Base-by-base conservation (phyloP, 2,888 invertebrate species). In the Morpho helenor region DNA sequence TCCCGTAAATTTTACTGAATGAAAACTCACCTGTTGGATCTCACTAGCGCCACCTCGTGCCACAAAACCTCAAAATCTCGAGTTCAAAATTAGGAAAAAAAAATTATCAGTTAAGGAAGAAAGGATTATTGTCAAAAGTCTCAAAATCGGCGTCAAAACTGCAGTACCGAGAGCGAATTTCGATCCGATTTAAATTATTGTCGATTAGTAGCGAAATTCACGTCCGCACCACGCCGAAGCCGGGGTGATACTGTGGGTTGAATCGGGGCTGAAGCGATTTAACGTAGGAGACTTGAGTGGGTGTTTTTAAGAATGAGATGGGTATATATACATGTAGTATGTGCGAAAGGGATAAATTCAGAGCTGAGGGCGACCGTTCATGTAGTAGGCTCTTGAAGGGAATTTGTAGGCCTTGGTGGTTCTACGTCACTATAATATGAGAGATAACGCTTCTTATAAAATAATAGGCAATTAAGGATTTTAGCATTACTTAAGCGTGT, bases 391-490 rank as follows among this genome's bases (percentile, higher is more conserved):
- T 73, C 72, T 74, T 77, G 82, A 82, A 79, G 83, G 80, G 80
- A 82, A 80, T 77, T 84, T 80, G 84, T 84, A 83, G 84, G 86
- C 86, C 84, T 80, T 72, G 68, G 79, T 79, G 79, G 80, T 80
- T 75, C 41, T 49, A 61, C 62, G 62, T 56, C 57, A 63, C 59
- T 52, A 51, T 61, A 57, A 51, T 61, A 55, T 63, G 51, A 51
- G 49, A 48, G 59, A 59, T 59, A 62, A 48, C 56, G 56, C 53
- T 62, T 46, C 50, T 53, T 45, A 45, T 59, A 56, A 46, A 56
- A 56, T 50, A 59, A 59, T 44, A 51, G 49, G 50, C 47, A 40
- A 23, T 45, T 43, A 49, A 16, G 53, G 46, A 40, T 47, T 53
- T 53, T 47, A 9, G 46, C 16, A 16, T 45, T 9, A 47, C 53